Base-by-base conservation (phyloP, 2,888 invertebrate species). In the Strigamia transsilvanica region DNA sequence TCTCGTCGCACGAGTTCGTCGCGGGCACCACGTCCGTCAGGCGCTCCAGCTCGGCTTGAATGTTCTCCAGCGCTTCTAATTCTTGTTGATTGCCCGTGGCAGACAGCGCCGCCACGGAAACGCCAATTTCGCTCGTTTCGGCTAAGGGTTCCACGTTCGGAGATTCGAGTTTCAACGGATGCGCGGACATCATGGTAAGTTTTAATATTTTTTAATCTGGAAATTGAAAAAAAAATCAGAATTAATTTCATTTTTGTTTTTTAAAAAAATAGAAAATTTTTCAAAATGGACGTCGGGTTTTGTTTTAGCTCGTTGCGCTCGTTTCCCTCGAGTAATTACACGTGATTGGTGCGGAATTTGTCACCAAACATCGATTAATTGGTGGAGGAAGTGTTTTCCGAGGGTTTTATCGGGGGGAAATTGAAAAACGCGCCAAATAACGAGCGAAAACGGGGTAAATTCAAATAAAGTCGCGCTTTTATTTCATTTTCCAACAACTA, bases 31-130 rank as follows among this genome's bases (percentile, higher is more conserved):
- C 79, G 23, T 77, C 79, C 6, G 82, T 82, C 2, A 84, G 73
- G 18, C 83, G 80, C 32, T 84, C 84, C 21, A 84, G 80, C 46
- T 84, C 84, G 2, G 84, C 84, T 56, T 83, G 82, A 80, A 84
- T 82, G 66, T 79, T 84, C 21, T 82, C 83, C 27, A 84, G 80
- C 13, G 82, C 82, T 80, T 83, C 84, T 32, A 84, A 46, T 66
- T 84, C 84, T 61, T 83, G 83, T 38, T 82, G 80, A 13, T 83
- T 84, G 15, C 83, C 51, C 13, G 82, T 82, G 38, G 83, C 41
- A 4, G 82, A 23, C 61, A 83, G 23, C 32, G 32, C 10, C 13
- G 61, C 81, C 2, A 81, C 81, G 4, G 61, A 56, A 3, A 81
- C 66, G 10, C 66, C 81, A 10, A 81, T 18, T 32, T 81, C 81